Evolutionary conservation across 2,888 invertebrate genomes (phyloP).

Genomic region (Rhogogaster chlorosoma): DNA sequence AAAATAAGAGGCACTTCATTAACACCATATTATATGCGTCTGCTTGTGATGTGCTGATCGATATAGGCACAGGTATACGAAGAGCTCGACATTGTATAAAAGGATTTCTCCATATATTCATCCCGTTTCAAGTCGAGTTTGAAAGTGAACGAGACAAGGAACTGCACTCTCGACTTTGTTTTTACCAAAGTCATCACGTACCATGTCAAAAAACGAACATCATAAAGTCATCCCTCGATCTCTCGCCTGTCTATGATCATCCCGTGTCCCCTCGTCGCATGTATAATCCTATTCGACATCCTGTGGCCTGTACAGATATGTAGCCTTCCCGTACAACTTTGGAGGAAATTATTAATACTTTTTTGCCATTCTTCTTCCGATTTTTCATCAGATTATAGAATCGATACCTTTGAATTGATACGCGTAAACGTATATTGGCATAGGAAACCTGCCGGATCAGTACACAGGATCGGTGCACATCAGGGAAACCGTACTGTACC

Average conservation of each 20-base stretch:
- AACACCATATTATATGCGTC: neutral
- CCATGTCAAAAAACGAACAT: conserved; percentile 59
- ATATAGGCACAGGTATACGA: neutral
- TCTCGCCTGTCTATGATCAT: conserved; percentile 32
- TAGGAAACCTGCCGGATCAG: conserved; percentile 4
- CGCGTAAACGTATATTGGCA: conserved; percentile 5
- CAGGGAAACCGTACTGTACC: conserved; percentile 1
- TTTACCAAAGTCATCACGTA: conserved; percentile 63
- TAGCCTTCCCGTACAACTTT: neutral
- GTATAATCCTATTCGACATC: conserved; percentile 35
- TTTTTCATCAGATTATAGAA: neutral
- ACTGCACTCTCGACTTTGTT: conserved; percentile 70
- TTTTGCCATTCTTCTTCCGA: neutral
- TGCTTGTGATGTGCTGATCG: neutral
- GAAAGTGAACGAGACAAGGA: conserved; percentile 65
- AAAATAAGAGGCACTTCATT: neutral
- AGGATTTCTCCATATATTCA: conserved; percentile 60
- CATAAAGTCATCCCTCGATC: conserved; percentile 63
- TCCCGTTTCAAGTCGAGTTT: conserved; percentile 64
- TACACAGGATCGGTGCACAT: neutral
- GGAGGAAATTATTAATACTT: neutral
- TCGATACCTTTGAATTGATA: neutral
- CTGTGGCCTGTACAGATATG: neutral
- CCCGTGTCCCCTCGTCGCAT: conserved; percentile 20
- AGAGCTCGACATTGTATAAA: neutral